A percentile compares a stretch with the other conserved stretches of the same genome.
Conservation (phyloP, 2,888 invertebrate species). For the Tuberolachnus salignus region DNA sequence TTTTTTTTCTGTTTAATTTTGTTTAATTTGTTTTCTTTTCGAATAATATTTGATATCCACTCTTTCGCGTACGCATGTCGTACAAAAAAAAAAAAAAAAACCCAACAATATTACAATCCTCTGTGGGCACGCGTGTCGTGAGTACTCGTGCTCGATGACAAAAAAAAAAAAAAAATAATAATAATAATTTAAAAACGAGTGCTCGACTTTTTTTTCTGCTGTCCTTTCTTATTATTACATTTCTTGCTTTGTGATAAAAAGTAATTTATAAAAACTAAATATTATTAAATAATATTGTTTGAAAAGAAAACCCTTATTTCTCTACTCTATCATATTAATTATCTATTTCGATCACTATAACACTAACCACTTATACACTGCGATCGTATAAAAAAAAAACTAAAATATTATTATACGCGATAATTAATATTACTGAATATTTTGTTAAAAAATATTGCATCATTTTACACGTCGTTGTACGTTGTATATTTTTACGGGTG, state of each 20-base stretch:
- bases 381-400: too few species aligned
- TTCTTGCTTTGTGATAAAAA: constrained; percentile 19
- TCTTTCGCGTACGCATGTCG: background rate
- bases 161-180: background rate
- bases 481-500: too few species aligned
- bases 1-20: too few species aligned
- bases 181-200: too few species aligned
- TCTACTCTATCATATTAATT: background rate
- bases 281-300: background rate
- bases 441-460: too few species aligned
- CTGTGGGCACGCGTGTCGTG: background rate
- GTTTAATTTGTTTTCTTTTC: too few species aligned
- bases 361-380: background rate
- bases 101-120: background rate
- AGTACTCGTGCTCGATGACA: background rate
- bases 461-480: too few species aligned
- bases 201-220: background rate
- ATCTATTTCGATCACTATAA: too few species aligned
- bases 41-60: background rate
- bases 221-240: too few species aligned
- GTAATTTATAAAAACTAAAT: background rate
- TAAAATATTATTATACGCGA: background rate
- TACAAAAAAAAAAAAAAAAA: background rate
- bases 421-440: too few species aligned
- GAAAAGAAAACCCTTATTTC: background rate